phyloP scores from a whole-genome alignment of 1,140 invertebrate genomes.

The Lerema accius region DNA sequence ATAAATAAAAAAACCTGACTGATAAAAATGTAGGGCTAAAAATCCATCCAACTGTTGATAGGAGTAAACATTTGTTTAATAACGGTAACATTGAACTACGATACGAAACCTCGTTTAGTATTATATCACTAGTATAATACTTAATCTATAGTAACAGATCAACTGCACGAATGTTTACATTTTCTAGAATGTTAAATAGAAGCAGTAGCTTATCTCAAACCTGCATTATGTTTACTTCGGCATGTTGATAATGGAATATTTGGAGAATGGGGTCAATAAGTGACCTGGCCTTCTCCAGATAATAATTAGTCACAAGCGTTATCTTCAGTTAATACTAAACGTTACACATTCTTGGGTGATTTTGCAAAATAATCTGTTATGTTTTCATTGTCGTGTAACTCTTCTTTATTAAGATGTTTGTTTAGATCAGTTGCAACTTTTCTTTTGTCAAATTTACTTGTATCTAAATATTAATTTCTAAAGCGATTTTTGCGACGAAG shows the following conservation, averaged over 20 bases:
- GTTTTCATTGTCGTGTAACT: not conserved
- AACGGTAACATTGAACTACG: no score
- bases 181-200: not conserved
- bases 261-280: slow-evolving; percentile 8
- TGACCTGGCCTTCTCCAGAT: slow-evolving; percentile 8
- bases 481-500: no score
- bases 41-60: no score
- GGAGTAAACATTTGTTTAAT: no score
- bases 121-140: no score
- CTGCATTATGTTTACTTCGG: slow-evolving; percentile 9
- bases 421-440: no score
- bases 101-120: no score
- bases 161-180: not conserved
- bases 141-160: not conserved
- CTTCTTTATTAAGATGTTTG: no score
- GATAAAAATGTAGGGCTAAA: no score
- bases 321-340: slow-evolving; percentile 7
- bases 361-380: not conserved
- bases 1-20: no score
- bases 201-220: slow-evolving; percentile 8
- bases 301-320: slow-evolving; percentile 1
- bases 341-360: not conserved
- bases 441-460: not conserved
- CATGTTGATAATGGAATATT: slow-evolving; percentile 12
- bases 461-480: no score